These are phyloP conservation scores for Barnardius zonarius DNA, from an alignment of 2,113 vertebrate species.

Conservation along the genomic window DNA sequence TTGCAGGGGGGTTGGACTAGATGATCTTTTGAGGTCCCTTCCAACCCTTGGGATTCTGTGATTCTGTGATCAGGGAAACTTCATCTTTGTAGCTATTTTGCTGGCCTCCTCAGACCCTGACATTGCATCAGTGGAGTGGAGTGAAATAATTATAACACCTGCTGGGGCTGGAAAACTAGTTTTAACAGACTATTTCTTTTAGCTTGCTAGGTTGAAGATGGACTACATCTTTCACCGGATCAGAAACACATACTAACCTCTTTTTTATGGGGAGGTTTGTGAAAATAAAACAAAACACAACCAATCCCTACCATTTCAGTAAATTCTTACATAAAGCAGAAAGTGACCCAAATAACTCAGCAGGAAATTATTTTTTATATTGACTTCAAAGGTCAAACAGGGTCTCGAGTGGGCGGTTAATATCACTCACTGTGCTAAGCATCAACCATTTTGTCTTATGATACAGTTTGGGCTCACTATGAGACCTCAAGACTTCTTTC, in stretches of 20 bases:
- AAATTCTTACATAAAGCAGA: background rate
- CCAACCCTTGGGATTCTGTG: too few species aligned
- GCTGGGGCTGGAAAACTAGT: background rate
- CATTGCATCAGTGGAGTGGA: background rate
- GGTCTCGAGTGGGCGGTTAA: background rate
- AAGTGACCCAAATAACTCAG: background rate
- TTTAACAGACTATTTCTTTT: constrained; percentile 21
- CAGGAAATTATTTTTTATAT: background rate
- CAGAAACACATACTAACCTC: background rate
- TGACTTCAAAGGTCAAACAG: background rate
- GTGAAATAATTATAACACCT: constrained; percentile 26
- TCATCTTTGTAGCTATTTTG: constrained; percentile 3
- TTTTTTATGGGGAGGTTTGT: background rate
- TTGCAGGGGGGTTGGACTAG: too few species aligned
- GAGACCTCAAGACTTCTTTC: background rate
- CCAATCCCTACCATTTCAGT: background rate
- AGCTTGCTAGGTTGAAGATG: background rate
- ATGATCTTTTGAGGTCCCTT: too few species aligned
- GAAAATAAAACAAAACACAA: background rate
- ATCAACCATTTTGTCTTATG: background rate
- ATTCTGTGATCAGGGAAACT: background rate
- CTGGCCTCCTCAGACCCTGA: background rate
- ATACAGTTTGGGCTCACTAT: background rate
- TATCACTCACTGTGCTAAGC: background rate
- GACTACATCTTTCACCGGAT: background rate